Evolutionary conservation across 1,140 invertebrate genomes (phyloP).

Genomic region (Drosophila punjabiensis): DNA sequence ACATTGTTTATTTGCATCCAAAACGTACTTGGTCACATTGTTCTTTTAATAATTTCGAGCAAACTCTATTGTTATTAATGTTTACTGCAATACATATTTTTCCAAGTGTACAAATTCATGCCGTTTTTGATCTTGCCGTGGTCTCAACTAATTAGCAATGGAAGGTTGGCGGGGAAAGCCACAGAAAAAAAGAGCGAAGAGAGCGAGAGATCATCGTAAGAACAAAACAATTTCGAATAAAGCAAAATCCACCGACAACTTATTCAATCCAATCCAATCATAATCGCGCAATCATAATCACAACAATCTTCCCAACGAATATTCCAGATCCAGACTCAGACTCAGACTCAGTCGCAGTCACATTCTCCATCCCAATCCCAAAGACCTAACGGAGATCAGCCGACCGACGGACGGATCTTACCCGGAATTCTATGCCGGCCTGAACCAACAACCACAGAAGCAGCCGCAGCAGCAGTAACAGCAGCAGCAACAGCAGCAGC

Average conservation of each 20-base stretch:
- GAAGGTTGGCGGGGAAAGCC: conserved; percentile 35
- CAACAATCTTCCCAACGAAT: conserved; percentile 71
- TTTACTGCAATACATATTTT: too few species aligned
- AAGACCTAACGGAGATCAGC: conserved; percentile 38
- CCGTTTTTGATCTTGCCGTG: conserved; percentile 51
- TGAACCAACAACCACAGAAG: conserved; percentile 15
- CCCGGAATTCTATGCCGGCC: conserved; percentile 46
- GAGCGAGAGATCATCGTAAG: not conserved
- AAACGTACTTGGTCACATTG: too few species aligned
- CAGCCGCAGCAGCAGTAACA: conserved; percentile 5
- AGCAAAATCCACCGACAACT: conserved; percentile 69
- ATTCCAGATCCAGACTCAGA: conserved; percentile 22
- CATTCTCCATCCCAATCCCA: conserved; percentile 8
- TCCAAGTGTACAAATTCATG: conserved; percentile 7
- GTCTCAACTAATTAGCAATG: conserved; percentile 72
- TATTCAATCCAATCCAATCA: conserved; percentile 79
- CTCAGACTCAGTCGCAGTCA: not conserved
- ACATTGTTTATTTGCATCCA: too few species aligned
- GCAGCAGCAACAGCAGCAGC: conserved; percentile 12
- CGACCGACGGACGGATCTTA: conserved; percentile 11
- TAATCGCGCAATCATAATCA: conserved; percentile 82
- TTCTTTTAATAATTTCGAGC: not conserved
- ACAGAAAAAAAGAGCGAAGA: conserved; percentile 7
- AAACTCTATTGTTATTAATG: too few species aligned
- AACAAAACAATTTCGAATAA: conserved; percentile 75